Conservation (phyloP, 2,888 invertebrate genomes). For the Drosophila lacicola region DNA sequence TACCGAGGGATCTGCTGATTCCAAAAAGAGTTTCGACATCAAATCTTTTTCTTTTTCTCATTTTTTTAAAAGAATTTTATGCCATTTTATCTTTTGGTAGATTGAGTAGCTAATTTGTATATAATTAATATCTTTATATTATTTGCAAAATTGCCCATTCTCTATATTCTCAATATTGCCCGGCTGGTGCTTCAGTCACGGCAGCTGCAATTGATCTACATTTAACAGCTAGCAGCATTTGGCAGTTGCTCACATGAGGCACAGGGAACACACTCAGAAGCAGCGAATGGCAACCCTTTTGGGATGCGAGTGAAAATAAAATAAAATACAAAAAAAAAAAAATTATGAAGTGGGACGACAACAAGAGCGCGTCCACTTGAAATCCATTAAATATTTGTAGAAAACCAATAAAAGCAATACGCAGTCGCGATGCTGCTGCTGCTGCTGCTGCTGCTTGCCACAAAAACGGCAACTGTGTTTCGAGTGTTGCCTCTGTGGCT, state of each 20-base stretch:
- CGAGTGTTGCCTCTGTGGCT: slow-evolving; percentile 32
- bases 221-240: slow-evolving; percentile 11
- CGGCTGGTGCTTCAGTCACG: neutral
- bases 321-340: slow-evolving; percentile 8
- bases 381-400: slow-evolving; percentile 81
- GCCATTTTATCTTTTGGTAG: neutral
- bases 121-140: too few species aligned
- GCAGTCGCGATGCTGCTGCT: slow-evolving; percentile 35
- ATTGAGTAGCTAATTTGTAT: neutral
- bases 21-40: slow-evolving; percentile 2
- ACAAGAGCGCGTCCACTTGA: slow-evolving; percentile 77
- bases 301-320: slow-evolving; percentile 21
- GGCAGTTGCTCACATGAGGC: slow-evolving; percentile 42
- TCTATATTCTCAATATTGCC: too few species aligned
- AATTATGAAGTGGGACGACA: slow-evolving; percentile 77
- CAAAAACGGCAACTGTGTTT: slow-evolving; percentile 77
- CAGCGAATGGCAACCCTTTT: slow-evolving; percentile 44
- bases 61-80: too few species aligned
- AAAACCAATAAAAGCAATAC: slow-evolving; percentile 79
- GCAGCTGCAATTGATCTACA: slow-evolving; percentile 41
- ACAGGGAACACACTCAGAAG: slow-evolving; percentile 6
- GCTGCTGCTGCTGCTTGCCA: slow-evolving; percentile 37
- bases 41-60: too few species aligned
- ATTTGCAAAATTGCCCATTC: too few species aligned
- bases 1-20: slow-evolving; percentile 1